Evolutionary conservation across 2,888 invertebrate genomes (phyloP), one percentile per base, ranked within the genome.

Genomic region (Latrodectus hesperus): DNA sequence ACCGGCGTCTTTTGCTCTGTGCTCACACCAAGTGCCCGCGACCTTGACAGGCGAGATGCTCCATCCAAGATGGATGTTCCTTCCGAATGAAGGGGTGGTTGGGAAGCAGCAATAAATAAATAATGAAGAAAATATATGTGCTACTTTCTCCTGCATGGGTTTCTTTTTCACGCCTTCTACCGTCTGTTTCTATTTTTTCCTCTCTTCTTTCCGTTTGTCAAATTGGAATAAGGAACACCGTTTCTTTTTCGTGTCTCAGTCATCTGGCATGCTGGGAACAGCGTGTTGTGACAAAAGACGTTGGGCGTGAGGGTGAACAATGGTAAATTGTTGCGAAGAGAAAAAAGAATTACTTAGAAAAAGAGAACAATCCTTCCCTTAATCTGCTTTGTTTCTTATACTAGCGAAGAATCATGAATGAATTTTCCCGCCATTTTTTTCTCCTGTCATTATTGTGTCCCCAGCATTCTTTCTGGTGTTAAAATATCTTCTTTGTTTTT

Each of bases 91-190:
- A 68, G 67, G 65, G n/a, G 64, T 49, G 16, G 16, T 53, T 26
- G 78, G 78, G 65, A 12, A 22, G 26, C 22, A 17, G 17, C 65
- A 77, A 64, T 72, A 84, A 78, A 78, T 82, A 75, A 84, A 73
- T 78, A 84, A 84, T 68, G 78, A 77, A 84, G 78, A 67, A 72
- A 84, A 84, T 73, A 55, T 65, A 71, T 78, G 77, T 84, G 84
- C 84, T 77, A 84, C 84, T 77, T 84, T 84, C 78, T 73, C 84
- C 6, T 38, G 55, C 83, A 76, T 76, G 77, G 60, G 60, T 17
- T 53, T 9, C 53, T 17, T 22, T 53, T 73, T 17, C 52, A 10
- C 73, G 67, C 67, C 26, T 26, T 38, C 17, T 68, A 17, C 11
- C 22, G 67, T 17, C 55, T 16, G 55, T 71, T 64, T 22, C 60